Evolutionary conservation across 2,113 vertebrate genomes (phyloP).

Genomic region (Bambusicola thoracicus): DNA sequence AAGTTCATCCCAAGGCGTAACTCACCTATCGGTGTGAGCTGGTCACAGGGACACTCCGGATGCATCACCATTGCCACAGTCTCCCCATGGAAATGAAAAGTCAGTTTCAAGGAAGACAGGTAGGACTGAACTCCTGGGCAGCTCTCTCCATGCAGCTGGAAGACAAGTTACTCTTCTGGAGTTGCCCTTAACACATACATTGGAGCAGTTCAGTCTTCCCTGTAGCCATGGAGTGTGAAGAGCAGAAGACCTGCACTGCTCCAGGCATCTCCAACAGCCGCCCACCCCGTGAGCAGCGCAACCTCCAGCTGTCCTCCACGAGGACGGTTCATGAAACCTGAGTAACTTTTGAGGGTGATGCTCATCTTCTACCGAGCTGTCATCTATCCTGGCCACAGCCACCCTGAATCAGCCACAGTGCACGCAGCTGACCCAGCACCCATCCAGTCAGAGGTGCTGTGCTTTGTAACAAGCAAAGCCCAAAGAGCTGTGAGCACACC

Average conservation of each 20-base stretch:
- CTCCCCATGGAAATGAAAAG: constrained; percentile 49
- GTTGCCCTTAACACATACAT: not conserved
- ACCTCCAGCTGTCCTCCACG: not conserved
- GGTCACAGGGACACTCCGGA: constrained; percentile 70
- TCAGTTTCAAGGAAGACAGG: constrained; percentile 59
- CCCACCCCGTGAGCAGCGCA: not conserved
- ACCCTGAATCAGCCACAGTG: not conserved
- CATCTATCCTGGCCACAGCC: not conserved
- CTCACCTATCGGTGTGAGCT: constrained; percentile 54
- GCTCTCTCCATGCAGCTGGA: constrained; percentile 49
- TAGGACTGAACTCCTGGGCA: constrained; percentile 63
- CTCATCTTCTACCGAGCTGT: fast-evolving
- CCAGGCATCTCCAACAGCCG: not conserved
- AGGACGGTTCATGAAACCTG: not conserved
- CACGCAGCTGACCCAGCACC: fast-evolving
- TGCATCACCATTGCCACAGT: constrained; percentile 44
- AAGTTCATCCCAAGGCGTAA: fast-evolving
- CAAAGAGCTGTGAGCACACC: fast-evolving
- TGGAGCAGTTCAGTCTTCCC: not conserved
- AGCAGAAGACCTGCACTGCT: not conserved
- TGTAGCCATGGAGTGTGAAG: no score
- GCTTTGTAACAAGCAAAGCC: not conserved
- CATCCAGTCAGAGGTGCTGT: not conserved
- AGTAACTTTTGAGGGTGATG: not conserved
- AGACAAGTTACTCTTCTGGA: not conserved